Conservation (phyloP, 2,797 vertebrate genomes). For the Propithecus deckenii region DNA sequence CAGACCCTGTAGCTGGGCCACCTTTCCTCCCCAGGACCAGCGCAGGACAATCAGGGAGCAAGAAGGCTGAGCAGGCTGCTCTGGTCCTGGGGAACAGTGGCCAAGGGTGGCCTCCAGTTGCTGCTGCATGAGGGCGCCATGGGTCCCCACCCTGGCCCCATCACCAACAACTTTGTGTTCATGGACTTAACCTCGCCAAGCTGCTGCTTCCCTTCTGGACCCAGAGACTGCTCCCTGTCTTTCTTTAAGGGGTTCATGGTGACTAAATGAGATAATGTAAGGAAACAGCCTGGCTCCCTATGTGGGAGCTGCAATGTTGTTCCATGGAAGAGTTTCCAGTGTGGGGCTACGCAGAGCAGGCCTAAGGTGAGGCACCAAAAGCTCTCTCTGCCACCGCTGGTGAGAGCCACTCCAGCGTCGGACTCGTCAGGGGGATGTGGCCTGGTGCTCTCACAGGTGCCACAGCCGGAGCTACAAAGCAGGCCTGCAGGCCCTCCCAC, state of each 20-base stretch:
- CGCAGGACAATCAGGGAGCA: not conserved
- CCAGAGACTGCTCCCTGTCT: not conserved
- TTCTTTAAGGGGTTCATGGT: not conserved
- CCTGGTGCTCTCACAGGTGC: not conserved
- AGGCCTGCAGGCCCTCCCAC: not conserved
- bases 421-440: rapidly evolving
- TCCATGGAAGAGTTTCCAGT: not conserved
- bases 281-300: not conserved
- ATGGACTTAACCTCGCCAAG: not conserved
- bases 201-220: not conserved
- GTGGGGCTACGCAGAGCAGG: not conserved
- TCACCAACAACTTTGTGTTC: not conserved
- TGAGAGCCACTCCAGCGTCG: not conserved
- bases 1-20: not conserved
- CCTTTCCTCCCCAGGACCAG: not conserved
- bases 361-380: not conserved
- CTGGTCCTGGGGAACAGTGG: not conserved
- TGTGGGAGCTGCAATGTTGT: not conserved
- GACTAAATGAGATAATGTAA: not conserved
- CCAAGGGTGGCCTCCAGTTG: not conserved
- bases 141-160: not conserved
- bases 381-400: not conserved
- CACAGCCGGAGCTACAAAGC: not conserved
- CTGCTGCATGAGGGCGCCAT: too few species aligned
- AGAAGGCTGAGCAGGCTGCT: not conserved